These are phyloP conservation scores for Cataglyphis hispanica DNA, from an alignment of 1,140 invertebrate species.

Conservation along the genomic window DNA sequence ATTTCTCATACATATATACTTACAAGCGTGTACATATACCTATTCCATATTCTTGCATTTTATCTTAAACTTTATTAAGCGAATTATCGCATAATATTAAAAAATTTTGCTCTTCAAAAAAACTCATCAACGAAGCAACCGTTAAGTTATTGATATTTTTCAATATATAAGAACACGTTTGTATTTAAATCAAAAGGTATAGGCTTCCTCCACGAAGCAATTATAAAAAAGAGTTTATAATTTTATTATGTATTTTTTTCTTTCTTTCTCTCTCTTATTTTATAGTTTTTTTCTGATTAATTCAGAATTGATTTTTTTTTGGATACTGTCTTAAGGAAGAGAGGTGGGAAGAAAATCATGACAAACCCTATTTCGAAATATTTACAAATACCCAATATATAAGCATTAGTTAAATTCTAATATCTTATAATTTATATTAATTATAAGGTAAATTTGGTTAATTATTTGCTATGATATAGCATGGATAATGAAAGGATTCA, in stretches of 20 bases:
- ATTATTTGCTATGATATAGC: neutral
- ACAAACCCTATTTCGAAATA: neutral
- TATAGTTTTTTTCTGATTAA: neutral
- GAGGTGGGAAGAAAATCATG: neutral
- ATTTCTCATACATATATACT: conserved; percentile 58
- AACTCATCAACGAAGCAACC: neutral
- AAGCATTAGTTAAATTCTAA: neutral
- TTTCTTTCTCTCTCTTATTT: neutral
- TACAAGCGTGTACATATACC: neutral
- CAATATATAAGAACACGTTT: neutral
- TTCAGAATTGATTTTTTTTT: neutral
- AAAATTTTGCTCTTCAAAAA: neutral
- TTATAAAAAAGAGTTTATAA: neutral
- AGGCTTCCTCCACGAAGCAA: neutral
- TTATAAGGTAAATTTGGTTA: neutral
- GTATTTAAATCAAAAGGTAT: neutral
- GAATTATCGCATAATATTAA: neutral
- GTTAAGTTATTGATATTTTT: neutral
- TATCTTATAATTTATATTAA: neutral
- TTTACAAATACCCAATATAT: neutral
- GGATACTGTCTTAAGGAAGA: neutral
- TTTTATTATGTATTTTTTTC: neutral
- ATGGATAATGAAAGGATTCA: neutral
- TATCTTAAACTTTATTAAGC: neutral
- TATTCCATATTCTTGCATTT: conserved; percentile 4